Percentiles rank a stretch among this genome's conserved stretches.
phyloP scores from a whole-genome alignment of 2,113 vertebrate species.

The Pelobates fuscus region DNA sequence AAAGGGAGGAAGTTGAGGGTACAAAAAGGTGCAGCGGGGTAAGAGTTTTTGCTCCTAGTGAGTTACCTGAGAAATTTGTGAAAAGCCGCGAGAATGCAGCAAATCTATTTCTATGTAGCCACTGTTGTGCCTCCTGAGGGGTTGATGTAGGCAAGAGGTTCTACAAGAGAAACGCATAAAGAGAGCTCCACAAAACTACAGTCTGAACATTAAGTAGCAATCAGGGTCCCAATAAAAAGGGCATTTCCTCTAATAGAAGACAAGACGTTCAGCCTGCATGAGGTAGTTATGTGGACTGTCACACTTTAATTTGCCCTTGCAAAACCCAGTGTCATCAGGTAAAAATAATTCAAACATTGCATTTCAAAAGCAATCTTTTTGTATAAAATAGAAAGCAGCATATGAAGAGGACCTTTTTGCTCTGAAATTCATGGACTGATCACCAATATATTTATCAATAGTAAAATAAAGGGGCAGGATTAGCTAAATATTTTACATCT shows the following conservation, averaged over 20 bases:
- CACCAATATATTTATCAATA: too few species aligned
- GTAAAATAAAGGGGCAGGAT: too few species aligned
- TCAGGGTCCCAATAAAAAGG: conserved; percentile 31
- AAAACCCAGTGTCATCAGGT: not conserved
- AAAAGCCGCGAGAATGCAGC: conserved; percentile 91
- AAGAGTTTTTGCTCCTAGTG: conserved; percentile 36
- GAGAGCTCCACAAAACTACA: conserved; percentile 47
- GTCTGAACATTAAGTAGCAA: conserved; percentile 41
- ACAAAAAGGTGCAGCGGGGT: conserved; percentile 28
- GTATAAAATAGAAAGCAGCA: too few species aligned
- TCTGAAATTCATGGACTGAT: too few species aligned
- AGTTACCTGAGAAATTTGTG: conserved; percentile 90
- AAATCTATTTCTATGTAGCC: conserved; percentile 94
- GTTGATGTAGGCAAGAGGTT: conserved; percentile 90
- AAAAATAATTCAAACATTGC: not conserved
- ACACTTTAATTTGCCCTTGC: not conserved
- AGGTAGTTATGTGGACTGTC: conserved; percentile 29
- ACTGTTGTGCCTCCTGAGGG: conserved; percentile 94
- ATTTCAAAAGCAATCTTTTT: not conserved
- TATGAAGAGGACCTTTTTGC: too few species aligned
- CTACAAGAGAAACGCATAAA: conserved; percentile 65
- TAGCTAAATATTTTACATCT: too few species aligned
- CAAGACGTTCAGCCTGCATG: conserved; percentile 14
- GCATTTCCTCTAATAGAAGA: conserved; percentile 48
- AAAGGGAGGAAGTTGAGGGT: conserved; percentile 28